These are phyloP conservation scores for Tinea pellionella DNA, from an alignment of 2,888 invertebrate species.

Conservation along the genomic window DNA sequence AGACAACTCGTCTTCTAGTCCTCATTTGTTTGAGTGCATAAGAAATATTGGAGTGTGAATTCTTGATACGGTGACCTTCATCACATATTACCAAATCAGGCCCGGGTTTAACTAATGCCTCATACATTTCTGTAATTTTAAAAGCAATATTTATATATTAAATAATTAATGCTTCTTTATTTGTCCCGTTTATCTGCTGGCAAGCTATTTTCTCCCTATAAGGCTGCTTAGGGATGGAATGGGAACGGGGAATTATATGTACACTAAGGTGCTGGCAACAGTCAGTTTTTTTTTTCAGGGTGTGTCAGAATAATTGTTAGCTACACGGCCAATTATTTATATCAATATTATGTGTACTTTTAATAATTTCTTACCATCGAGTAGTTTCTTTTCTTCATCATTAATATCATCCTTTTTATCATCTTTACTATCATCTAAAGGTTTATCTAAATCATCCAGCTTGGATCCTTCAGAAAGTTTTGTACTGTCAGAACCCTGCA, in stretches of 20 bases:
- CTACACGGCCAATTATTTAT: too few species aligned
- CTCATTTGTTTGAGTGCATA: constrained; percentile 94
- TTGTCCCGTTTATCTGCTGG: too few species aligned
- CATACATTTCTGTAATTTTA: constrained; percentile 77
- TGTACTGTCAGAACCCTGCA: constrained; percentile 39
- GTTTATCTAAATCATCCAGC: constrained; percentile 44
- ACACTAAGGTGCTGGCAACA: too few species aligned
- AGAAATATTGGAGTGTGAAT: constrained; percentile 96
- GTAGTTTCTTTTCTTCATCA: constrained; percentile 76
- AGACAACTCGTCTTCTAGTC: constrained; percentile 92
- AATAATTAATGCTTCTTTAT: too few species aligned
- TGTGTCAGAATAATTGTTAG: too few species aligned
- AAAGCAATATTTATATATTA: constrained; percentile 14
- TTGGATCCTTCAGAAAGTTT: constrained; percentile 39
- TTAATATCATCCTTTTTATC: constrained; percentile 55
- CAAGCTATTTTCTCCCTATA: too few species aligned
- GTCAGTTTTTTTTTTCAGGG: too few species aligned
- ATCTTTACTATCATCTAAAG: constrained; percentile 65
- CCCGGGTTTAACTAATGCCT: constrained; percentile 88
- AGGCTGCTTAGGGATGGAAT: too few species aligned
- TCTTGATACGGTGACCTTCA: constrained; percentile 98
- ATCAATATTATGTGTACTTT: too few species aligned
- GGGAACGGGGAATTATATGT: too few species aligned
- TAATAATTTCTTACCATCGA: constrained; percentile 73
- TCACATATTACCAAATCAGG: constrained; percentile 96